Evolutionary conservation across 2,888 invertebrate species (phyloP).

Genomic region (Oegoconia quadripuncta): DNA sequence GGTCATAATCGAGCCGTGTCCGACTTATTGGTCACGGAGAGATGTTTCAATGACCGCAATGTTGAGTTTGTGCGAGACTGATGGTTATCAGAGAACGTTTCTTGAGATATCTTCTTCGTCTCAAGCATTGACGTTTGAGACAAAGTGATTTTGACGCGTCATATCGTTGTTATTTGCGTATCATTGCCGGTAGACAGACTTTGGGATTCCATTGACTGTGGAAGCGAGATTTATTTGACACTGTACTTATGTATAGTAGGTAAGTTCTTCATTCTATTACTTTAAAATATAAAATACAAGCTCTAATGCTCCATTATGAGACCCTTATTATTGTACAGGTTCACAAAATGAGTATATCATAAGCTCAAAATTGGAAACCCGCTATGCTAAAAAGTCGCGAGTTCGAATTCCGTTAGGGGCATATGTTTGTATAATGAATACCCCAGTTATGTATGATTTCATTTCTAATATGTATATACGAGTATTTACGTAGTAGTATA

Average conservation of each 20-base stretch:
- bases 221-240: neutral
- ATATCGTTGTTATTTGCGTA: slow-evolving; percentile 64
- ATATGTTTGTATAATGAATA: no score
- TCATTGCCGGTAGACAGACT: slow-evolving; percentile 33
- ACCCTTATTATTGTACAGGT: no score
- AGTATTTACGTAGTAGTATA: no score
- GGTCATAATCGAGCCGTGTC: slow-evolving; percentile 18
- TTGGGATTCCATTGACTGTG: neutral
- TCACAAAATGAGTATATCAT: no score
- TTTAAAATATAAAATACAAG: no score
- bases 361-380: no score
- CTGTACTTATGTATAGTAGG: neutral
- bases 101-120: slow-evolving; percentile 49
- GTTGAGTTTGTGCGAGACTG: slow-evolving; percentile 38
- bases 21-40: slow-evolving; percentile 12
- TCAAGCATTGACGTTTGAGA: slow-evolving; percentile 54
- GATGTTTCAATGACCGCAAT: slow-evolving; percentile 7
- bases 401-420: no score
- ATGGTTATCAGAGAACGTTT: slow-evolving; percentile 55
- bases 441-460: no score
- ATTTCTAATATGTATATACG: no score
- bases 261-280: no score
- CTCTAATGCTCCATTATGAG: no score
- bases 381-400: no score
- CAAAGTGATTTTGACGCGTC: slow-evolving; percentile 68